Base-by-base conservation (phyloP, 2,797 vertebrate genomes). In the Yasuhikotakia modesta region DNA sequence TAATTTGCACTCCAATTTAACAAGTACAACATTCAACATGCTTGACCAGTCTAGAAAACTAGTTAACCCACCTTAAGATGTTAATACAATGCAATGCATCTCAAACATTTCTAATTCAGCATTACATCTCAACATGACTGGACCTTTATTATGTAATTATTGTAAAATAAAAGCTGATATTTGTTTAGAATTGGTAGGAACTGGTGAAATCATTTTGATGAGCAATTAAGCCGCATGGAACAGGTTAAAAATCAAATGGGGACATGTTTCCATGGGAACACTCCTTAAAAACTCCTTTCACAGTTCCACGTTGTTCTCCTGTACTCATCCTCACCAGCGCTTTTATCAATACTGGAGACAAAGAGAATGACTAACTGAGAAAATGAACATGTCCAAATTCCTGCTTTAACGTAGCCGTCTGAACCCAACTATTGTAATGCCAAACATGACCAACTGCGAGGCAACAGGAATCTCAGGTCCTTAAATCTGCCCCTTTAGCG, bases 211-310 rank as follows among this genome's bases (percentile, higher is more conserved):
- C 32, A 63, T 46, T 61, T 6, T 76, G 55, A 52, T 52, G 21
- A 70, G 55, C 76, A 70, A 70, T 70, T 70, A 77, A 50, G 46
- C 67, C 63, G 30, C 19, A 70, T 2, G 2, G n/a, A 63, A 57
- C 57, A n/a, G 24, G 65, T 61, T 76, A 39, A 35, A 68, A 76
- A 63, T 70, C 45, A 64, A 64, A 64, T 14, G 30, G 39, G 30
- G 61, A 70, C 35, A 32, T 19, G 68, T 78, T 78, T 78, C 68
- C 48, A 78, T 70, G 68, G 68, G 58, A 78, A 71, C 76, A 45
- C 32, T 52, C 67, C 63, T 70, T 64, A 52, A 22, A 73, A 24
- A 63, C 55, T 50, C 43, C 30, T 71, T 71, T 63, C 27, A 63
- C 45, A 24, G 30, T 61, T 77, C 11, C 27, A 24, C 70, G 58